phyloP scores from a whole-genome alignment of 2,797 vertebrate genomes.

The Otolemur crassicaudatus region DNA sequence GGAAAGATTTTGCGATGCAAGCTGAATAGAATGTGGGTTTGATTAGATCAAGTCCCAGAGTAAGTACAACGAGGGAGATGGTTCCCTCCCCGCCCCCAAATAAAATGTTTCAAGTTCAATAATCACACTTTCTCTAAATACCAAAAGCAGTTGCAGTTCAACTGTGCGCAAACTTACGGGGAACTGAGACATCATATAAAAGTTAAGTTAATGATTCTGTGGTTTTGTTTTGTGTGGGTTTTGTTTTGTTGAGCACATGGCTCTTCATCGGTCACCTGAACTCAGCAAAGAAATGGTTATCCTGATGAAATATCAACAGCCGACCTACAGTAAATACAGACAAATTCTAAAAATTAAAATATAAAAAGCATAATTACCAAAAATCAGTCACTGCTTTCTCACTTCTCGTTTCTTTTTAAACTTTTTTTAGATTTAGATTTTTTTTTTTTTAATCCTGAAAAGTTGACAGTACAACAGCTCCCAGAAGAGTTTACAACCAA shows the following conservation, averaged over 20 bases:
- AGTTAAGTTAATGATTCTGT: slow-evolving; percentile 70
- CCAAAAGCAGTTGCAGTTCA: slow-evolving; percentile 88
- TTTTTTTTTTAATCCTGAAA: slow-evolving; percentile 81
- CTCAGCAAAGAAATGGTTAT: slow-evolving; percentile 82
- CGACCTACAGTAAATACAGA: slow-evolving; percentile 85
- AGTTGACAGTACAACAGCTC: slow-evolving; percentile 85
- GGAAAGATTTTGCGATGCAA: not conserved
- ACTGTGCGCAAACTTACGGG: slow-evolving; percentile 88
- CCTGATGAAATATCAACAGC: slow-evolving; percentile 81
- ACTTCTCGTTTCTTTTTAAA: slow-evolving; percentile 76
- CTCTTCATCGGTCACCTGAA: slow-evolving; percentile 76
- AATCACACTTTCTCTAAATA: slow-evolving; percentile 88
- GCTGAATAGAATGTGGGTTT: not conserved
- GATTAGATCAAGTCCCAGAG: not conserved
- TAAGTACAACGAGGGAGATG: not conserved
- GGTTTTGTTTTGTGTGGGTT: slow-evolving; percentile 12
- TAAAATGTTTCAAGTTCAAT: slow-evolving; percentile 86
- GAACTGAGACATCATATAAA: slow-evolving; percentile 84
- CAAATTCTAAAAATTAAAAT: slow-evolving; percentile 83
- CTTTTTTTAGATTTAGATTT: slow-evolving; percentile 70
- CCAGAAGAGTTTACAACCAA: slow-evolving; percentile 81
- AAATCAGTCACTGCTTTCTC: slow-evolving; percentile 78
- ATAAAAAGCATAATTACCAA: slow-evolving; percentile 82
- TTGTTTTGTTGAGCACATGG: slow-evolving; percentile 74
- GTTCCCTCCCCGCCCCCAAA: not conserved